A percentile compares a stretch with the other conserved stretches of the same genome.
Evolutionary conservation across 2,113 vertebrate species (phyloP).

Genomic region (Paradoxurus hermaphroditus): DNA sequence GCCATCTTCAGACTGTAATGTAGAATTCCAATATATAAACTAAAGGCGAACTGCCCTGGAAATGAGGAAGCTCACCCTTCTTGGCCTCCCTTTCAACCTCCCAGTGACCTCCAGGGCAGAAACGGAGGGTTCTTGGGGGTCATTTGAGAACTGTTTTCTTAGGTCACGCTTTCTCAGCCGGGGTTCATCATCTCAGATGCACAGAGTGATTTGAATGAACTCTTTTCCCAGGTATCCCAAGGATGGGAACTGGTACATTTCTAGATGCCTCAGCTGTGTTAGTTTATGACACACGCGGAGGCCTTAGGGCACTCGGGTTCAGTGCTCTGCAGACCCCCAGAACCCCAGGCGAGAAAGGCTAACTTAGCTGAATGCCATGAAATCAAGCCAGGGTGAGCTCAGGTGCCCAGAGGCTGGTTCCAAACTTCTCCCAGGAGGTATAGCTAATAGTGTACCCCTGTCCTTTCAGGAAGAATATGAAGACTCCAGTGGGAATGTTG

Average conservation of each 20-base stretch:
- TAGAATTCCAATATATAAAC: neutral
- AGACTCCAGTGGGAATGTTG: slow-evolving; percentile 97
- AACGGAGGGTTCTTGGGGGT: neutral
- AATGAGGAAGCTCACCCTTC: neutral
- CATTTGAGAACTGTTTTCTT: neutral
- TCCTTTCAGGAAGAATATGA: slow-evolving; percentile 95
- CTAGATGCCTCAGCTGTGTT: neutral
- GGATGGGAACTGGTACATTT: neutral
- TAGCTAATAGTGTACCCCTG: slow-evolving; percentile 16
- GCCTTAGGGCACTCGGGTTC: neutral
- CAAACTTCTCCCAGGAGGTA: neutral
- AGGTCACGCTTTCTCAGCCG: neutral
- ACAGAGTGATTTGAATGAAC: neutral
- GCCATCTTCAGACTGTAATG: neutral
- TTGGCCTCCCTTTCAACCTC: neutral
- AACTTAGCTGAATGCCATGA: neutral
- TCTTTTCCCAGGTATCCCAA: neutral
- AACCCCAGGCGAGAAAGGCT: neutral
- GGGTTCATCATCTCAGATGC: neutral
- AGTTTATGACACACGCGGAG: neutral
- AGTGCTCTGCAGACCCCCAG: neutral
- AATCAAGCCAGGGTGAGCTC: neutral
- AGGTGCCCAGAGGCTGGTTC: neutral
- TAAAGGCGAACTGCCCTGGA: neutral
- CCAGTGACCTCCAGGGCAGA: neutral